phyloP scores from a whole-genome alignment of 2,888 invertebrate species.

The Myopa tessellatipennis region DNA sequence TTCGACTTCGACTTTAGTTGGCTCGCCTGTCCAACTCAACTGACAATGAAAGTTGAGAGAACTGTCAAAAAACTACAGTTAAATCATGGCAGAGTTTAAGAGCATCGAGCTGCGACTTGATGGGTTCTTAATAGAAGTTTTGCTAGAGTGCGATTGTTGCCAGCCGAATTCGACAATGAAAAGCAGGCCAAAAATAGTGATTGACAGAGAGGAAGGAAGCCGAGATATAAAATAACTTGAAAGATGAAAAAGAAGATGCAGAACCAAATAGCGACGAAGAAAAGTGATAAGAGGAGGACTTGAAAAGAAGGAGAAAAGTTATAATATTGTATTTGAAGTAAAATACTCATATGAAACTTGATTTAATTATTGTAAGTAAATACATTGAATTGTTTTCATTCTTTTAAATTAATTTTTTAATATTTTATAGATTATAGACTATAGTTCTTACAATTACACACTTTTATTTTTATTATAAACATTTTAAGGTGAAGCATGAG shows the following conservation, averaged over 20 bases:
- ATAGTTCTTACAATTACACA: no score
- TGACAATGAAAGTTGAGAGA: conserved; percentile 3
- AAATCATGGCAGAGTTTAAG: conserved; percentile 6
- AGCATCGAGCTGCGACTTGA: neutral
- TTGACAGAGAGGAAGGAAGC: neutral
- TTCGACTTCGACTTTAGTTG: neutral
- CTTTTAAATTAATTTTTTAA: no score
- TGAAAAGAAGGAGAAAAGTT: neutral
- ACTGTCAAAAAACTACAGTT: conserved; percentile 27
- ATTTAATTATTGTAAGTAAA: no score
- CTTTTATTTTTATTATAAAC: no score
- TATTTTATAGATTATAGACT: no score
- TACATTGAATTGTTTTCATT: no score
- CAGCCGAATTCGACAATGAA: conserved; percentile 2
- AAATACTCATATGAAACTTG: no score
- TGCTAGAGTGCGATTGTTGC: neutral
- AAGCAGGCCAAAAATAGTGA: conserved; percentile 2
- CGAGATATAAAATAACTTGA: neutral
- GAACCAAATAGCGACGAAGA: no score
- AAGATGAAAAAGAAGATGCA: neutral
- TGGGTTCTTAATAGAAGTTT: conserved; percentile 21
- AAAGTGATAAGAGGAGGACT: neutral
- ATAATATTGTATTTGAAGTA: no score
- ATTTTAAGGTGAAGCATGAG: neutral
- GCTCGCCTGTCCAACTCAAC: neutral